These are phyloP conservation scores for Podarcis siculus DNA, from an alignment of 2,797 vertebrate genomes.

Conservation along the genomic window DNA sequence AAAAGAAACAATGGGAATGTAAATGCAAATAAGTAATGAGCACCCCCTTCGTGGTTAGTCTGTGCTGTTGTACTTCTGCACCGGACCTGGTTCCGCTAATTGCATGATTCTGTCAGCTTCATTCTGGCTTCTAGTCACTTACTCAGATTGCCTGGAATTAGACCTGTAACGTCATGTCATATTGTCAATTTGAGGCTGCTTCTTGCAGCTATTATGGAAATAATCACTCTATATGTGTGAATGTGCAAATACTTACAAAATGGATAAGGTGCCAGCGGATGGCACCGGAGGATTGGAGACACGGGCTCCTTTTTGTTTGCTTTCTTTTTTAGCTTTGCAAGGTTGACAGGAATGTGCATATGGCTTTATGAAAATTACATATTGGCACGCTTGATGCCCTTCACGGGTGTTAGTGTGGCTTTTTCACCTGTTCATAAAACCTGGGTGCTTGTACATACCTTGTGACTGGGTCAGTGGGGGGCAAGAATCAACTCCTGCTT, in stretches of 20 bases:
- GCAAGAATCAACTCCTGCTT: neutral
- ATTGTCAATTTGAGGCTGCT: slow-evolving; percentile 26
- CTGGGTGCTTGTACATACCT: neutral
- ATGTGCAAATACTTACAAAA: neutral
- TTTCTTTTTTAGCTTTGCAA: neutral
- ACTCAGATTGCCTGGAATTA: slow-evolving; percentile 22
- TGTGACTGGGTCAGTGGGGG: neutral
- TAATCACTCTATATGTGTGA: neutral
- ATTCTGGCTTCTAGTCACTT: slow-evolving; percentile 5
- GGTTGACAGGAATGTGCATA: neutral
- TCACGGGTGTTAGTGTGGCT: neutral
- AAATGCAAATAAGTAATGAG: neutral
- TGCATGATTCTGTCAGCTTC: slow-evolving; percentile 28
- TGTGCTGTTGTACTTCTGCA: neutral
- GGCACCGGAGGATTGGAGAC: neutral
- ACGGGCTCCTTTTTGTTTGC: neutral
- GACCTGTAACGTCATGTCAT: slow-evolving; percentile 13
- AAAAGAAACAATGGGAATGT: neutral
- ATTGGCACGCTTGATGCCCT: too few species aligned
- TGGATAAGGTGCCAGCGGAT: slow-evolving; percentile 17
- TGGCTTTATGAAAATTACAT: neutral
- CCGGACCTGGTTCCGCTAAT: neutral
- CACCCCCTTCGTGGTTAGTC: neutral
- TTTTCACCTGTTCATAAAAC: neutral
- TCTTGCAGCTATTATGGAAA: slow-evolving; percentile 23